A percentile compares a stretch with the other conserved stretches of the same genome.
phyloP scores from a whole-genome alignment of 2,797 vertebrate genomes.

The Protosalanx chinensis region DNA sequence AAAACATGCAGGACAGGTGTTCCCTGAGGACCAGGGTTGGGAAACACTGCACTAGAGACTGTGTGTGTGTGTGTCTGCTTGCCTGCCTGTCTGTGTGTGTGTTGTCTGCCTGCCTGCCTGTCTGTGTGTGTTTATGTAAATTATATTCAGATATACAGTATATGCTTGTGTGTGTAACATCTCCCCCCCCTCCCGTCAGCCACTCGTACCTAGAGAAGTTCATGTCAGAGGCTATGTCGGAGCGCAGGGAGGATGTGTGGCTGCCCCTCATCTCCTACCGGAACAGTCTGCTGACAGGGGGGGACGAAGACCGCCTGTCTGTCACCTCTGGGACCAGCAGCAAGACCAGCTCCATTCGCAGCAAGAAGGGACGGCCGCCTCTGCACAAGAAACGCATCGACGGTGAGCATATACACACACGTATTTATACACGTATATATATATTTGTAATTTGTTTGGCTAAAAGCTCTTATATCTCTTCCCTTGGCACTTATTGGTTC shows the following conservation, averaged over 20 bases:
- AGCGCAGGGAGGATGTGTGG: conserved; percentile 97
- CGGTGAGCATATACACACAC: conserved; percentile 55
- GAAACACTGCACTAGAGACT: too few relatives aligned
- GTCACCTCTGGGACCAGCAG: conserved; percentile 94
- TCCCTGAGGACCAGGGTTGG: too few relatives aligned
- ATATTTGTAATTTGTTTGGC: neutral
- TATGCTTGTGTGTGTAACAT: conserved; percentile 8
- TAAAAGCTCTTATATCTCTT: too few relatives aligned
- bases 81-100: neutral
- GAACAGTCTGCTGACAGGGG: conserved; percentile 95
- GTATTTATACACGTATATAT: neutral
- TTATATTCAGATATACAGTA: neutral
- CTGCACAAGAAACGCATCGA: conserved; percentile 90
- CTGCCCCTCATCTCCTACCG: conserved; percentile 97
- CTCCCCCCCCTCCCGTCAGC: conserved; percentile 60
- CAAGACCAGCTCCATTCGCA: conserved; percentile 91
- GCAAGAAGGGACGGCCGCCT: conserved; percentile 93
- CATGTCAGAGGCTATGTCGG: conserved; percentile 97
- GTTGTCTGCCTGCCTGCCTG: neutral
- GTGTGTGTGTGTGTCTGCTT: neutral
- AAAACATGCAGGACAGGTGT: too few relatives aligned
- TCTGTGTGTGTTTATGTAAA: neutral
- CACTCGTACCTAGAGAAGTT: conserved; percentile 98
- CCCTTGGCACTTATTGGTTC: too few relatives aligned
- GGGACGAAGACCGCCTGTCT: conserved; percentile 91